Evolutionary conservation across 2,113 vertebrate genomes (phyloP).

Genomic region (Percina caprodes): DNA sequence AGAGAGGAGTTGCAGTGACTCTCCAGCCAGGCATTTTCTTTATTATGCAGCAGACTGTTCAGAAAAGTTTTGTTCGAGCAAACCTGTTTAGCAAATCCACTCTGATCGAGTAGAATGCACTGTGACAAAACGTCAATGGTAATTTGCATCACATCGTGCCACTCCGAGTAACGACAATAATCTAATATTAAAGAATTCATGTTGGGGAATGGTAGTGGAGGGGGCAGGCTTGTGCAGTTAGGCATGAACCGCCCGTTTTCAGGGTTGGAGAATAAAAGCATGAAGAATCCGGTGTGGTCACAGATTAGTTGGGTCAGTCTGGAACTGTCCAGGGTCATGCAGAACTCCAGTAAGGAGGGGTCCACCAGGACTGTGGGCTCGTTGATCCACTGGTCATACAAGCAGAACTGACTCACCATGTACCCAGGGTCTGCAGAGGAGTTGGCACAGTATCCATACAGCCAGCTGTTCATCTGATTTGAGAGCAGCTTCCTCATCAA

Average conservation of each 20-base stretch:
- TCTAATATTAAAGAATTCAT: background rate
- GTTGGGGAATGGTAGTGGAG: background rate
- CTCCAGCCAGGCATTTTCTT: conserved; percentile 74
- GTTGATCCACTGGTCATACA: conserved; percentile 77
- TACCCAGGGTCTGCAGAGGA: conserved; percentile 55
- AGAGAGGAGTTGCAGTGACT: conserved; percentile 69
- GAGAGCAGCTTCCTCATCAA: conserved; percentile 74
- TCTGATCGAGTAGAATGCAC: conserved; percentile 77
- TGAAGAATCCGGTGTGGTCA: conserved; percentile 73
- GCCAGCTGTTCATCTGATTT: conserved; percentile 78
- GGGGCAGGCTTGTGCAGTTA: conserved; percentile 68
- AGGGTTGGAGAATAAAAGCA: conserved; percentile 74
- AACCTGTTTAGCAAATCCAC: conserved; percentile 69
- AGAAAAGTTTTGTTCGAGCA: conserved; percentile 80
- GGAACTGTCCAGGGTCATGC: conserved; percentile 75
- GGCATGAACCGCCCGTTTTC: conserved; percentile 69
- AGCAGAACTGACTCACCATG: conserved; percentile 77
- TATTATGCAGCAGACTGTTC: conserved; percentile 50
- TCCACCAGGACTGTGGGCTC: conserved; percentile 29
- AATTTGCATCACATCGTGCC: conserved; percentile 67
- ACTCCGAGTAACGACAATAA: conserved; percentile 78
- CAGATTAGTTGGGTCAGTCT: conserved; percentile 78
- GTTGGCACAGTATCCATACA: conserved; percentile 80
- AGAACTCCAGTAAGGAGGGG: conserved; percentile 74
- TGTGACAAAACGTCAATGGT: conserved; percentile 60